Evolutionary conservation across 2,888 invertebrate genomes (phyloP), one percentile per base, ranked within the genome.

Genomic region (Pristionchus japonicus): DNA sequence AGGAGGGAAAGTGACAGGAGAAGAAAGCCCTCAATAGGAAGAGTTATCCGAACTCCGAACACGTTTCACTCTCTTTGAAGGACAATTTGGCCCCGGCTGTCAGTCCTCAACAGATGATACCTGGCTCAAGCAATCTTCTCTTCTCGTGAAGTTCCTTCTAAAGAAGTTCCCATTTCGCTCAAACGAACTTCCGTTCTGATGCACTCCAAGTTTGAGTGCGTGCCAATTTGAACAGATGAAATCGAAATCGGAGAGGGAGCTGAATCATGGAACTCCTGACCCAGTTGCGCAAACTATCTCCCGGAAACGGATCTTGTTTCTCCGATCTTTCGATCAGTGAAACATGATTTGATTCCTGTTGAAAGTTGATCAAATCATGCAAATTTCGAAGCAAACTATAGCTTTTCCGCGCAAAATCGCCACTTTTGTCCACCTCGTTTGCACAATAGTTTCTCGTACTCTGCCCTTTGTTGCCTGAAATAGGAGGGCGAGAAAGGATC

Each of bases 21-120:
- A n/a, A n/a, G n/a, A 40, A 47, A 77, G n/a, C 11, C 70, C 70
- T 77, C 77, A 47, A 77, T 74, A 15, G 70, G 34, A 7, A 27
- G 74, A 11, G 77, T 31, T 77, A 77, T 77, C 43, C 74, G 74
- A 70, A 70, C 70, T 13, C 37, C 23, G 74, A 47, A 77, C 77
- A 77, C 43, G 77, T 77, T 77, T 77, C 77, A 27, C 77, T 77
- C 43, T 77, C 43, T 57, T 57, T 57, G 64, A 37, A 37, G n/a
- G 31, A 15, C 37, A 70, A 70, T 70, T 70, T 70, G 70, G 1
- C 6, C 7, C 3, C 43, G 15, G 20, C 27, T 64, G 64, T 64
- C 64, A 64, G 31, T 31, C 64, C 43, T 43, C 43, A 43, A 64
- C 27, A 64, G 27, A 31, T 31, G 64, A 31, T 9, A 64, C 31